These are phyloP conservation scores for Nephrotoma flavescens DNA, from an alignment of 2,888 invertebrate genomes.

Conservation along the genomic window DNA sequence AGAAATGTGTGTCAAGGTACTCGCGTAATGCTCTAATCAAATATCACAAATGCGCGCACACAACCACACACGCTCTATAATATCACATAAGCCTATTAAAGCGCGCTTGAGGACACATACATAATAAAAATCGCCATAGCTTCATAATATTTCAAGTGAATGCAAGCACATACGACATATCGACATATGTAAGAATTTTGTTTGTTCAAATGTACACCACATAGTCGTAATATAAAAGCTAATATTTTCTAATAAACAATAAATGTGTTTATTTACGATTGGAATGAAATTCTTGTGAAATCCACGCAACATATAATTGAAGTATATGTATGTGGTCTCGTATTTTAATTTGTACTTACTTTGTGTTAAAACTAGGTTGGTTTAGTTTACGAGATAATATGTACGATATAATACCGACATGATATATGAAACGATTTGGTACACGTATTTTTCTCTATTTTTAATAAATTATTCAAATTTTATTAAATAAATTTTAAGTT, in stretches of 20 bases:
- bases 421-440: not conserved
- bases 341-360: too few relatives aligned
- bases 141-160: not conserved
- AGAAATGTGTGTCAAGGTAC: not conserved
- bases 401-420: not conserved
- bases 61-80: too few relatives aligned
- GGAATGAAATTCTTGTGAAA: not conserved
- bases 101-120: not conserved
- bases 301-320: not conserved
- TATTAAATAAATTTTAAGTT: not conserved
- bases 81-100: not conserved
- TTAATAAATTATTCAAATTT: not conserved
- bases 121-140: not conserved
- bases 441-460: not conserved
- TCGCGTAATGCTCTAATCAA: not conserved
- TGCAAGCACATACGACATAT: not conserved
- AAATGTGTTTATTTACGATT: not conserved
- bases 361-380: too few relatives aligned
- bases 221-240: not conserved
- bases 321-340: too few relatives aligned
- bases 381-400: not conserved
- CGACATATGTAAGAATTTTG: not conserved
- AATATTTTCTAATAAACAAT: not conserved
- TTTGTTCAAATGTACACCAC: too few relatives aligned
- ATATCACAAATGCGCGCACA: not conserved